A percentile compares a stretch with the other conserved stretches of the same genome.
Conservation (phyloP, 2,797 vertebrate genomes). For the Sarcophilus harrisii region DNA sequence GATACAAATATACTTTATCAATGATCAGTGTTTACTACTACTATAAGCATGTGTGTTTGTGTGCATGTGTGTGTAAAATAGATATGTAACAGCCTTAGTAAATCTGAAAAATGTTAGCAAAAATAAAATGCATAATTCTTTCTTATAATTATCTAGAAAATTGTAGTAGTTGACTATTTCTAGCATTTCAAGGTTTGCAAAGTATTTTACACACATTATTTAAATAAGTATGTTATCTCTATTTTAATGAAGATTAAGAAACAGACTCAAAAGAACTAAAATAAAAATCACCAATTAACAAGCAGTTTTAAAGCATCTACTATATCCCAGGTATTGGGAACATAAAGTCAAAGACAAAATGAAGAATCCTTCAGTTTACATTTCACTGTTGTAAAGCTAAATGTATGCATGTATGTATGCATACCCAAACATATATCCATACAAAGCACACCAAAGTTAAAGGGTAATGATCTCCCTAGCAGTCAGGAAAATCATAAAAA, state of each 20-base stretch:
- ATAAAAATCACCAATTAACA: background rate
- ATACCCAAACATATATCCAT: background rate
- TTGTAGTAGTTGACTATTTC: background rate
- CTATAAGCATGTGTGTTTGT: background rate
- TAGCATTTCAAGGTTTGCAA: background rate
- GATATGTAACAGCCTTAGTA: background rate
- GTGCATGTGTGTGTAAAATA: too few species aligned
- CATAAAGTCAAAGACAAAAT: background rate
- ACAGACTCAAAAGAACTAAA: background rate
- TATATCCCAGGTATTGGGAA: background rate
- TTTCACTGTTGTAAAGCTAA: background rate
- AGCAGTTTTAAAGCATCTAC: background rate
- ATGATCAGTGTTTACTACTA: background rate
- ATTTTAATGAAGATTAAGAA: background rate
- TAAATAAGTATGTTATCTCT: background rate
- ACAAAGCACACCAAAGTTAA: background rate
- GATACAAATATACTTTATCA: background rate
- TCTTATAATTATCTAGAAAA: background rate
- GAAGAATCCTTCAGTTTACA: background rate
- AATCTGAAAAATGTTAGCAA: background rate
- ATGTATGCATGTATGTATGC: background rate
- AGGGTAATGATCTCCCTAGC: background rate
- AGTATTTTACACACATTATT: background rate
- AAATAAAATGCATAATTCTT: background rate
- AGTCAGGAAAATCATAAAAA: background rate